A percentile compares a stretch with the other conserved stretches of the same genome.
These are phyloP conservation scores for Cecropterus lyciades DNA, from an alignment of 1,140 invertebrate genomes.

Conservation along the genomic window DNA sequence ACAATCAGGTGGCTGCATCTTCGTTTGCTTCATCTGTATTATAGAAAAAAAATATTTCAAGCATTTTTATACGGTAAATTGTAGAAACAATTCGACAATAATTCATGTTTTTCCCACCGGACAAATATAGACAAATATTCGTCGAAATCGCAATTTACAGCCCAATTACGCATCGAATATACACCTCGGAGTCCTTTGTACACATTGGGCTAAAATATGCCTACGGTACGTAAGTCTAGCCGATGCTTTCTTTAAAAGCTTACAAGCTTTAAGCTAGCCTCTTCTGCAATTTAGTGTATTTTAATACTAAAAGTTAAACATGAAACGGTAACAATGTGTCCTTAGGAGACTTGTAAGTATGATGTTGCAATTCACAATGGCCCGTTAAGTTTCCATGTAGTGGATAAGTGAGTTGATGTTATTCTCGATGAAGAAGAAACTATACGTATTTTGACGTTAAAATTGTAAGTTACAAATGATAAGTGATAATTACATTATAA, in stretches of 20 bases:
- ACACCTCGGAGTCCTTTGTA: not conserved
- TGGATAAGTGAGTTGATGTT: no score
- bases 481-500: no score
- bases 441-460: no score
- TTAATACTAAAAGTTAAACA: not conserved
- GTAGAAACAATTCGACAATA: not conserved
- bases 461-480: no score
- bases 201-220: constrained; percentile 5
- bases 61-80: no score
- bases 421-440: no score
- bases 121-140: not conserved
- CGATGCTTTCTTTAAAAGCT: constrained; percentile 38
- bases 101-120: not conserved
- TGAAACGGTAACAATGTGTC: not conserved
- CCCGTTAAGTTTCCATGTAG: not conserved
- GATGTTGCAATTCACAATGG: not conserved
- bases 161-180: not conserved
- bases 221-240: constrained; percentile 13
- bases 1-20: no score
- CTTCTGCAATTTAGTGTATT: constrained; percentile 53
- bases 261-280: constrained; percentile 37
- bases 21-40: no score
- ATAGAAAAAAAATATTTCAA: no score
- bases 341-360: not conserved
- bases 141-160: no score